phyloP scores from a whole-genome alignment of 2,797 vertebrate species.

The Sebastolobus alascanus region DNA sequence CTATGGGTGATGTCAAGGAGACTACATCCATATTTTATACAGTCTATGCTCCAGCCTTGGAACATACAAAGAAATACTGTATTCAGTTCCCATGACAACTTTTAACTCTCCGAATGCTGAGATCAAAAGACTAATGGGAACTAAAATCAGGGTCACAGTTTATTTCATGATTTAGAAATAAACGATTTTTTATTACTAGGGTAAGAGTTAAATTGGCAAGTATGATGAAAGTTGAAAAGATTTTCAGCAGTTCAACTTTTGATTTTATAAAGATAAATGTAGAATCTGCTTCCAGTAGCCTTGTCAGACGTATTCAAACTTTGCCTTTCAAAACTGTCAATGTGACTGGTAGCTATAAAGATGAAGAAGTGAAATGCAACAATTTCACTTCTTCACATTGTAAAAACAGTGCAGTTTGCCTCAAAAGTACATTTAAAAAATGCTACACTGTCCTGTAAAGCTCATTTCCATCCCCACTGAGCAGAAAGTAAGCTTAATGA shows the following conservation, averaged over 20 bases:
- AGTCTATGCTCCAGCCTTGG: not conserved
- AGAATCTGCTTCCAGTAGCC: not conserved
- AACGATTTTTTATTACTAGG: not conserved
- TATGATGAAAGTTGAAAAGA: not conserved
- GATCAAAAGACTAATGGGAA: not conserved
- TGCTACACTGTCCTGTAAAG: slow-evolving; percentile 7
- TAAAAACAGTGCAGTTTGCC: not conserved
- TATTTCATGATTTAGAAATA: not conserved
- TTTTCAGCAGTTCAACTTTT: not conserved
- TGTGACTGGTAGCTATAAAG: not conserved
- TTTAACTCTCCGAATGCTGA: not conserved
- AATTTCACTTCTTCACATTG: slow-evolving; percentile 2
- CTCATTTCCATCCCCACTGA: slow-evolving; percentile 39
- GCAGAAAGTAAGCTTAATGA: slow-evolving; percentile 47
- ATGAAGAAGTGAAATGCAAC: not conserved
- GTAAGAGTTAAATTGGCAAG: no score
- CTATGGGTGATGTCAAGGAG: no score
- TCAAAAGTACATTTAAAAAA: not conserved
- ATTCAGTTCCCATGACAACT: not conserved
- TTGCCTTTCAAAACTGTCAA: not conserved
- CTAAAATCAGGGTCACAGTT: not conserved
- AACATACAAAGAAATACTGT: not conserved
- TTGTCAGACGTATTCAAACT: not conserved
- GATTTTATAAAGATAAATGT: not conserved
- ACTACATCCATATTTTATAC: no score